Conservation (phyloP, 2,888 invertebrate species). For the Adela reaumurella region DNA sequence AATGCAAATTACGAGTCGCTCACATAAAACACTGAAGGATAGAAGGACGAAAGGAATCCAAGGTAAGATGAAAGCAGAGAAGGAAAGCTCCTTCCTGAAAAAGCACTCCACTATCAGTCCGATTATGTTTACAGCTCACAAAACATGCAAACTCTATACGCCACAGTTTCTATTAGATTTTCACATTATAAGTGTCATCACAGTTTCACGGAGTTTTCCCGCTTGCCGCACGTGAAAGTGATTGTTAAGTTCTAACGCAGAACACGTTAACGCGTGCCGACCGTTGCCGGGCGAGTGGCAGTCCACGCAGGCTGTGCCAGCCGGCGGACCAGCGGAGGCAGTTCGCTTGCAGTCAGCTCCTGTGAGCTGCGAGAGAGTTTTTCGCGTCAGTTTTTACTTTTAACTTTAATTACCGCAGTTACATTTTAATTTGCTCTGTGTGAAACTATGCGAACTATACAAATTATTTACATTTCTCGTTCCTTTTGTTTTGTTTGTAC, state of each 20-base stretch:
- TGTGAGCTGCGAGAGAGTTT: background rate
- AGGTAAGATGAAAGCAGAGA: background rate
- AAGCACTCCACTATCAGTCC: background rate
- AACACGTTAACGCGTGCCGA: slow-evolving; percentile 37
- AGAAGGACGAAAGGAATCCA: background rate
- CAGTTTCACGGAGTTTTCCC: slow-evolving; percentile 26
- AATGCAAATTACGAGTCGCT: too few relatives aligned
- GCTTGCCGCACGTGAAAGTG: slow-evolving; percentile 38
- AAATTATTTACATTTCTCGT: background rate
- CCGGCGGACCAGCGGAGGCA: too few relatives aligned
- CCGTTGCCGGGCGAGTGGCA: slow-evolving; percentile 29
- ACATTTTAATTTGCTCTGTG: background rate
- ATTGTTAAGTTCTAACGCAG: slow-evolving; percentile 16
- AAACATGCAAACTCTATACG: background rate
- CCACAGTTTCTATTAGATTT: background rate
- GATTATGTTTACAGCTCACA: background rate
- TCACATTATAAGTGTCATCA: background rate
- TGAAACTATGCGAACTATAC: slow-evolving; percentile 1
- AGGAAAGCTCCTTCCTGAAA: background rate
- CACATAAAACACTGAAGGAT: too few relatives aligned
- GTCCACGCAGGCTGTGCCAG: slow-evolving; percentile 1
- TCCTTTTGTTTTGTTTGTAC: too few relatives aligned
- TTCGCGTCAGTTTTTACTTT: background rate
- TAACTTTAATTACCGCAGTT: background rate
- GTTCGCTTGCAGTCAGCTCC: background rate